These are phyloP conservation scores for Buathra laborator DNA, from an alignment of 2,888 invertebrate genomes.

Conservation along the genomic window DNA sequence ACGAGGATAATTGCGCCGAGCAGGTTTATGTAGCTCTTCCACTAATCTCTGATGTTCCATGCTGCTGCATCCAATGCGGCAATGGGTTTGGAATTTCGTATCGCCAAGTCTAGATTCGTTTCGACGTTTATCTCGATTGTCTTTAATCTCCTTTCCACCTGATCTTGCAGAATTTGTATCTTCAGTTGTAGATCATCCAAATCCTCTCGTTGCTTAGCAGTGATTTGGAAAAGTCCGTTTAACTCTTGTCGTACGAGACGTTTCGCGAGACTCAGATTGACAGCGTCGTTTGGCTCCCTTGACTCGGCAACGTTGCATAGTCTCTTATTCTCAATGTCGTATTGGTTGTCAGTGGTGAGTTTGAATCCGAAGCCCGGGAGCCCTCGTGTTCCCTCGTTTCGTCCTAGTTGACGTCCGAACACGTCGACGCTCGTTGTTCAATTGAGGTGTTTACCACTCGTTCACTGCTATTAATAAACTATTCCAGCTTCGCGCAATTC, in stretches of 20 bases:
- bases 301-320: slow-evolving; percentile 54
- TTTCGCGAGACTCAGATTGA: slow-evolving; percentile 34
- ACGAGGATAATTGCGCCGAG: slow-evolving; percentile 80
- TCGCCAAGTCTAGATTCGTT: not conserved
- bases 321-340: slow-evolving; percentile 55
- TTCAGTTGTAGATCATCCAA: slow-evolving; percentile 11
- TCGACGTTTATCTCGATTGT: slow-evolving; percentile 7
- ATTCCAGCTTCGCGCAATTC: slow-evolving; percentile 68
- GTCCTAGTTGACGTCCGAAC: slow-evolving; percentile 22
- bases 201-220: slow-evolving; percentile 17
- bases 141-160: slow-evolving; percentile 25
- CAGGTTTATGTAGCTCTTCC: slow-evolving; percentile 81
- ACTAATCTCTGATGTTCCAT: slow-evolving; percentile 64
- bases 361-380: slow-evolving; percentile 48
- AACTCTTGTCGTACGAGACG: slow-evolving; percentile 4
- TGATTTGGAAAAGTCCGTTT: not conserved
- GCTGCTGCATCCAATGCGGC: not conserved
- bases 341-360: slow-evolving; percentile 45
- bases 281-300: slow-evolving; percentile 29
- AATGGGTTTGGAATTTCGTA: slow-evolving; percentile 12
- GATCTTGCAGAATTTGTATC: slow-evolving; percentile 37
- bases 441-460: not conserved
- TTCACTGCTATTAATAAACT: slow-evolving; percentile 55
- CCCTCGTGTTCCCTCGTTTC: not conserved
- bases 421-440: slow-evolving; percentile 38